Base-by-base conservation (phyloP, 37 sponge, comb jelly and placozoan species). In the Ianthella basta region DNA sequence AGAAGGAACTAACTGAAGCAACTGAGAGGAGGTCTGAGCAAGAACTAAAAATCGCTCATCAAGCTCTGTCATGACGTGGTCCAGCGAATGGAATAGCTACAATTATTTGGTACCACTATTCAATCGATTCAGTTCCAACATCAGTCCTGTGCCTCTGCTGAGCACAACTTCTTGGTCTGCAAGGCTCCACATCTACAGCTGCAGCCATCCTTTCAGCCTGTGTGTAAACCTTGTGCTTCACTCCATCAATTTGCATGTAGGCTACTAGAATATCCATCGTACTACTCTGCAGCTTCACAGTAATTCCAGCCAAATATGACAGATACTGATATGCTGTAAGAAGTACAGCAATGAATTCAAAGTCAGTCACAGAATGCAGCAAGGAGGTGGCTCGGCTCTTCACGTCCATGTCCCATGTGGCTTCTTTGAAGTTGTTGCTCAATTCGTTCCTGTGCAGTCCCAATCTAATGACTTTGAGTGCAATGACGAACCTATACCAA, bases 231-330 rank as follows among this genome's bases (percentile, higher is more conserved):
- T 44, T 44, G 50, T 44, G 16, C 39, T 55, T 29, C 3, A 55
- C 55, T 68, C 3, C 50, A 44, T 44, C 50, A 44, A 44, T 44
- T 44, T 44, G 50, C 8, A 10, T 44, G 50, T 85, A 33, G 29
- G 87, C 91, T 67, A 67, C 83, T 24, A 83, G 35, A 40, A 91
- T 87, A 63, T 87, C 91, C 32, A 78, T 79, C 38, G 84, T 59
- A 44, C 53, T 60, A 10, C 53, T 83, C 37, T 91, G 84, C 14
- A 83, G 59, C 55, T 91, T 86, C 15, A 87, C 82, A 29, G 87
- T 83, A 21, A 86, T 83, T 6, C 87, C 87, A 29, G 72, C 29
- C 14, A 86, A 83, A 65, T 86, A 82, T 20, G 69, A 66, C 16
- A 57, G 81, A 80, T 80, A 80, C 81, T 80, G 81, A 29, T 80